phyloP scores from a whole-genome alignment of 1,140 invertebrate genomes.

The Archegozetes longisetosus region DNA sequence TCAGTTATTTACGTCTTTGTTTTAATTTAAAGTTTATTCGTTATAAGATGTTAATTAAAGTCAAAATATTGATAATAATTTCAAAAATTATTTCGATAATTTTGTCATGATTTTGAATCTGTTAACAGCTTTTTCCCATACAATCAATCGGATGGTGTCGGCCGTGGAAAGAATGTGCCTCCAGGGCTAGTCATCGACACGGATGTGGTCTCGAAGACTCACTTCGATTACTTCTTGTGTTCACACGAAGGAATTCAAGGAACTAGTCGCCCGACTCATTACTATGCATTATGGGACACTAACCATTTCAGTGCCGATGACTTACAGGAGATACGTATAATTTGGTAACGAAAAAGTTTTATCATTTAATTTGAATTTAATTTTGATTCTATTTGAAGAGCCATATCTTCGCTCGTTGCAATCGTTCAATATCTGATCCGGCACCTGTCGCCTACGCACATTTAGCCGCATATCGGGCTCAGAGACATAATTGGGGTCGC shows the following conservation, averaged over 20 bases:
- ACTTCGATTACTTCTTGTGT: constrained; percentile 72
- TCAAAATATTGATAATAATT: too few species aligned
- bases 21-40: too few species aligned
- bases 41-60: too few species aligned
- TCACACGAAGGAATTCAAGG: constrained; percentile 53
- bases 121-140: constrained; percentile 44
- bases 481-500: constrained; percentile 18
- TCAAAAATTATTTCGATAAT: too few species aligned
- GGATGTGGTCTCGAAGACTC: constrained; percentile 56
- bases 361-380: constrained; percentile 51
- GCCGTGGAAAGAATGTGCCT: constrained; percentile 45
- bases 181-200: constrained; percentile 71
- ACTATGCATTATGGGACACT: constrained; percentile 69
- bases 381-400: too few species aligned
- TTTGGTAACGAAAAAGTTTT: constrained; percentile 53
- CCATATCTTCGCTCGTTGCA: constrained; percentile 71
- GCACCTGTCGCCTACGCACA: constrained; percentile 87
- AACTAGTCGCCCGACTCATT: constrained; percentile 71
- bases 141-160: constrained; percentile 23
- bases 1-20: too few species aligned
- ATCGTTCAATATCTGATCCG: constrained; percentile 70
- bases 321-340: constrained; percentile 57
- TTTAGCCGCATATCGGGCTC: constrained; percentile 57
- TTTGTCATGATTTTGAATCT: too few species aligned
- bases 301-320: constrained; percentile 49